These are phyloP conservation scores for Eulemur coronatus DNA, from an alignment of 2,797 vertebrate species.

Conservation along the genomic window DNA sequence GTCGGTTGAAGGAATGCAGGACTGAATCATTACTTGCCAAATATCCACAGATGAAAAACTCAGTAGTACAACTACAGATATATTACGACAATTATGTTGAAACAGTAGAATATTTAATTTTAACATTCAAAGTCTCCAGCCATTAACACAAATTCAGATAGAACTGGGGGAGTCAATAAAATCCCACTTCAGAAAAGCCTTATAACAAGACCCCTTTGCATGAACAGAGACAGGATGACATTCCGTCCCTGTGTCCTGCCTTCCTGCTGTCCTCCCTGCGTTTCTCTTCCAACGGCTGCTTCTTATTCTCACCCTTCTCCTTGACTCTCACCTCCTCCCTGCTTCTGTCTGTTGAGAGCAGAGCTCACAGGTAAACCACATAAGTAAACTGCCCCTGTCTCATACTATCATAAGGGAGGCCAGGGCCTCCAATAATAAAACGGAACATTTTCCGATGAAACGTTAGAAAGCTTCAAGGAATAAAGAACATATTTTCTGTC, in stretches of 20 bases:
- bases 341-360: neutral
- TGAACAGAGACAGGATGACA: neutral
- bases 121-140: neutral
- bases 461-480: neutral
- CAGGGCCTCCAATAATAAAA: neutral
- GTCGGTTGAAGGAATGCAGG: neutral
- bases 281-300: neutral
- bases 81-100: neutral
- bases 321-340: neutral
- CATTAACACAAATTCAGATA: neutral
- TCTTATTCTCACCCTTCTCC: neutral
- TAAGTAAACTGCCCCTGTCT: neutral
- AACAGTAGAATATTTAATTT: constrained; percentile 24
- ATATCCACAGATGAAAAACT: neutral
- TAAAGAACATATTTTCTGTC: neutral
- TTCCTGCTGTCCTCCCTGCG: neutral
- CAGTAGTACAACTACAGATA: neutral
- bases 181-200: neutral
- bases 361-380: neutral
- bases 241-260: neutral
- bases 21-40: neutral
- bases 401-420: neutral
- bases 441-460: neutral
- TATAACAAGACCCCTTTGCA: neutral
- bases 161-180: neutral